Conservation (phyloP, 2,888 invertebrate species). For the Hylaea fasciaria region DNA sequence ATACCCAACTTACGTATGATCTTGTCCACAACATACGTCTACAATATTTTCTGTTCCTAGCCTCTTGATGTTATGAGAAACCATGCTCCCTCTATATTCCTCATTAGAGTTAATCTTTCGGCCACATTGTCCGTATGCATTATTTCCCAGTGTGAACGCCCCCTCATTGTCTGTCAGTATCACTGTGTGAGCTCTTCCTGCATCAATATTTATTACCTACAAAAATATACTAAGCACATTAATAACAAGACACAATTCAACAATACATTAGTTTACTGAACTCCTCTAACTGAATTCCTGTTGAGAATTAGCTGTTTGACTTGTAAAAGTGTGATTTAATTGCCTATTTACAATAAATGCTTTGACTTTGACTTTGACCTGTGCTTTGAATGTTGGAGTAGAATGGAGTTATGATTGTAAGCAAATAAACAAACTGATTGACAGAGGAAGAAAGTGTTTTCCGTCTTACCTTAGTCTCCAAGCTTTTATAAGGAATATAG, state of each 20-base stretch:
- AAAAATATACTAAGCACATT: conserved; percentile 15
- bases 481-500: conserved; percentile 86
- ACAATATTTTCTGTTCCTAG: conserved; percentile 86
- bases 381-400: no score
- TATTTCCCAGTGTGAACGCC: conserved; percentile 94
- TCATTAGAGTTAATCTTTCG: conserved; percentile 91
- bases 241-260: no score
- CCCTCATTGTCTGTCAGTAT: conserved; percentile 92
- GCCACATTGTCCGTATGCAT: conserved; percentile 97
- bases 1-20: conserved; percentile 88
- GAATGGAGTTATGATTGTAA: no score
- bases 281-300: no score
- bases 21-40: conserved; percentile 94
- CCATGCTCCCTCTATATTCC: conserved; percentile 87
- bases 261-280: no score
- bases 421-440: no score
- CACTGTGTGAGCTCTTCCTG: conserved; percentile 95
- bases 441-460: no score
- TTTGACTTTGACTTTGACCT: no score
- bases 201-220: conserved; percentile 84
- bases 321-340: no score
- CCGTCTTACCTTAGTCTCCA: conserved; percentile 82
- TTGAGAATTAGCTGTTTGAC: no score
- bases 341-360: no score
- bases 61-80: conserved; percentile 87